A percentile compares a stretch with the other conserved stretches of the same genome.
Evolutionary conservation across 2,797 vertebrate species (phyloP).

Genomic region (Rhynchonycteris naso): DNA sequence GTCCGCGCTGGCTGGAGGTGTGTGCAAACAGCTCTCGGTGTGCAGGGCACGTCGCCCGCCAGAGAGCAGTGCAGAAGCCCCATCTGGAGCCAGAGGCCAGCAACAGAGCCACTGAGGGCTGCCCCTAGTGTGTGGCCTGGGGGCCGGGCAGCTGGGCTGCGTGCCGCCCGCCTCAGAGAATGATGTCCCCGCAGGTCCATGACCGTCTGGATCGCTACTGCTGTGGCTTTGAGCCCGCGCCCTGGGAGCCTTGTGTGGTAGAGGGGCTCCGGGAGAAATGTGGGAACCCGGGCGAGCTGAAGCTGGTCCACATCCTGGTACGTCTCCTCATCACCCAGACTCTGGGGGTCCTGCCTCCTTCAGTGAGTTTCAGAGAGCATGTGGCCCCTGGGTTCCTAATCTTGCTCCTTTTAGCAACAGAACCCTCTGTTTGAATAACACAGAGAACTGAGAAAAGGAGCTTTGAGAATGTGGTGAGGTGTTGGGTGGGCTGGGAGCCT

Average conservation of each 20-base stretch:
- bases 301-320: constrained; percentile 97
- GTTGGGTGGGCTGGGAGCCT: too few species aligned
- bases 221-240: constrained; percentile 94
- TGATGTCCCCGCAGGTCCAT: constrained; percentile 88
- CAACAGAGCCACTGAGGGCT: neutral
- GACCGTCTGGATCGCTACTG: constrained; percentile 97
- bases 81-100: neutral
- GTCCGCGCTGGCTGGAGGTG: neutral
- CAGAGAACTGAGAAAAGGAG: neutral
- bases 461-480: neutral
- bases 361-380: neutral
- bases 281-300: constrained; percentile 87
- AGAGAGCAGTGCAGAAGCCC: neutral
- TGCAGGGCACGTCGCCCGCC: neutral
- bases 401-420: neutral
- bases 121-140: fast-evolving
- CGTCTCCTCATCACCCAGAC: neutral
- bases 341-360: neutral
- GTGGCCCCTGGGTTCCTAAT: neutral
- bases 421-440: neutral
- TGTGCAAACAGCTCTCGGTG: neutral
- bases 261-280: constrained; percentile 93
- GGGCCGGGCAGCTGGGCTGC: neutral
- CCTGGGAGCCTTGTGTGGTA: constrained; percentile 92
- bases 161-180: neutral